These are phyloP conservation scores for Bucco capensis DNA, from an alignment of 2,113 vertebrate genomes.

Conservation along the genomic window DNA sequence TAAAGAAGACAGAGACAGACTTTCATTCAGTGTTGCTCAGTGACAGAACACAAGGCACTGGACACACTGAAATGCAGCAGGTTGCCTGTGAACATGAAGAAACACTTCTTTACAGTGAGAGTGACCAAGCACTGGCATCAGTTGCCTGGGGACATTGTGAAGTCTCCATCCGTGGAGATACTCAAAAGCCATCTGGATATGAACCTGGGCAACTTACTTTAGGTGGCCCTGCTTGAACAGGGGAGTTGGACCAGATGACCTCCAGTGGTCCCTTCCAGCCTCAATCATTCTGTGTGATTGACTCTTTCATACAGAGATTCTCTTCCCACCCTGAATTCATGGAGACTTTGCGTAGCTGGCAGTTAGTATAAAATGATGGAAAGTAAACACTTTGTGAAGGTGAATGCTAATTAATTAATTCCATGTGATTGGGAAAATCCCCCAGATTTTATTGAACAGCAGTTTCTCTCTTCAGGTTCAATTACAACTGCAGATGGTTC, in stretches of 20 bases:
- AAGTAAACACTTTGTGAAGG: neutral
- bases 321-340: neutral
- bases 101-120: neutral
- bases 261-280: neutral
- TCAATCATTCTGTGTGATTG: neutral
- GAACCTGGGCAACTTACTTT: neutral
- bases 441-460: neutral
- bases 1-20: neutral
- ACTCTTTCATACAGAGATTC: neutral
- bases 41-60: neutral
- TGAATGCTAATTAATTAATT: neutral
- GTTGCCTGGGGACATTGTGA: neutral
- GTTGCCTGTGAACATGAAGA: neutral
- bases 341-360: neutral
- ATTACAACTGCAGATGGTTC: constrained; percentile 94
- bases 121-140: neutral
- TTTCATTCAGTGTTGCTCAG: neutral
- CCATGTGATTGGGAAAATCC: neutral
- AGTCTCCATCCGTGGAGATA: neutral
- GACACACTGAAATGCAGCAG: neutral
- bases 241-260: neutral
- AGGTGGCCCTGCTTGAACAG: neutral
- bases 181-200: rapidly evolving
- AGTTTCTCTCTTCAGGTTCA: constrained; percentile 78
- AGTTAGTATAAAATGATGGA: neutral